Evolutionary conservation across 2,797 vertebrate genomes (phyloP), one percentile per base, ranked within the genome.

Genomic region (Rhabdomys pumilio): DNA sequence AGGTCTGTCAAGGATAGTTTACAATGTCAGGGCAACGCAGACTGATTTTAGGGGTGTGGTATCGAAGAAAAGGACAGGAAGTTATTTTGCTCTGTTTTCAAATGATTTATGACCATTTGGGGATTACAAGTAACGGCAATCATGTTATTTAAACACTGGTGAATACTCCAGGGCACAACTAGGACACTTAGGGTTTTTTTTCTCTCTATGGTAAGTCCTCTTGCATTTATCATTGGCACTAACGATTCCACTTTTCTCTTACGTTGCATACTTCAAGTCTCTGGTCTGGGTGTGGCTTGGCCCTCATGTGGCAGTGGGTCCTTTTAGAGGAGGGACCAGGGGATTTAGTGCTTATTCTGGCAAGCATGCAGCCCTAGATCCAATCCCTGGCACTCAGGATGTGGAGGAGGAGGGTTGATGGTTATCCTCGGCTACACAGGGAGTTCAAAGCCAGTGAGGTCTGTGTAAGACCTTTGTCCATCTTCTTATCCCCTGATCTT

Each of bases 1-100:
- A 4, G 81, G 73, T 61, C 61, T 55, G 50, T 11, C 19, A 17
- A 0, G 14, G 41, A 20, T 4, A 2, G 82, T 50, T 0, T 77
- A 55, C 86, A 82, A 7, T 3, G 31, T 57, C 57, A 47, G 50
- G 24, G 59, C 29, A 83, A 72, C 67, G 82, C 6, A 22, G 75
- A 47, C 72, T 83, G 55, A 88, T 41, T 95, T 89, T 76, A 87
- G 29, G 63, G 63, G 26, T 26, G 3, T 41, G 6, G 47, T 47
- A 69, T 47, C 22, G 82, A 80, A 88, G 84, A 88, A 85, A 81
- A 85, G 91, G 57, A 88, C 65, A 83, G 59, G 69, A 82, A 26
- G 61, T 34, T 93, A 72, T 88, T 95, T 73, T 53, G 44, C 73
- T 86, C 29, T 53, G 91, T 95, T 93, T 88, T 92, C 69, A 92